Base-by-base conservation (phyloP, 2,113 vertebrate species). In the Pomatorhinus ruficollis region DNA sequence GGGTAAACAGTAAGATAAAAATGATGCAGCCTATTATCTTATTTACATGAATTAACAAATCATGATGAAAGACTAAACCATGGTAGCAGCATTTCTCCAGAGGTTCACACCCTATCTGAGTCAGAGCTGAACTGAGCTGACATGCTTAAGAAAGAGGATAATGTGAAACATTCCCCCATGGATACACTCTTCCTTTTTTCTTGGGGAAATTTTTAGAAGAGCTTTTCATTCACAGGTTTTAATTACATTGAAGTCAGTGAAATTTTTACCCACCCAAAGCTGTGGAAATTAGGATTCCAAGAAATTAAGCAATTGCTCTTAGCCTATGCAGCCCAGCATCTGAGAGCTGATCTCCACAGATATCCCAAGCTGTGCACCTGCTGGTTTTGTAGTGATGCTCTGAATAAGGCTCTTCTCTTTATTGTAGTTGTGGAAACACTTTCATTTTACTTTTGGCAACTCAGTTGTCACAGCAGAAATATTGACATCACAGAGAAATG, bases 21-120 rank as follows among this genome's bases (percentile, higher is more conserved):
- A 83, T 78, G 5, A 92, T 90, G 79, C 5, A 6, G 33, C 44
- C 33, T 83, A 75, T 96, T 95, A 69, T 83, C 68, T 80, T 96
- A 57, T 78, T 94, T 88, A 81, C 27, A 10, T 83, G 35, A 92
- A 88, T 90, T 88, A 92, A 52, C 64, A 88, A 92, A 83, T 83
- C 6, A 11, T 93, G 90, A 93, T 87, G 96, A 96, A 96, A 97
- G 88, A 81, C 83, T 86, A 77, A 96, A 93, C 24, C 68, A 69
- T 31, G 82, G 91, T 35, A 89, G 83, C 37, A 89, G 77, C 35
- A 63, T 96, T 96, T 95, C 90, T 91, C 45, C 87, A 88, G 90
- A 90, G 63, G 66, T 63, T 94, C 52, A 94, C 96, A 49, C 85
- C 96, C 96, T 86, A 0, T 20, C 22, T 93, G 88, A 97, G 79